A percentile compares a stretch with the other conserved stretches of the same genome.
These are phyloP conservation scores for Microplitis mediator DNA, from an alignment of 1,140 invertebrate genomes.

Conservation along the genomic window DNA sequence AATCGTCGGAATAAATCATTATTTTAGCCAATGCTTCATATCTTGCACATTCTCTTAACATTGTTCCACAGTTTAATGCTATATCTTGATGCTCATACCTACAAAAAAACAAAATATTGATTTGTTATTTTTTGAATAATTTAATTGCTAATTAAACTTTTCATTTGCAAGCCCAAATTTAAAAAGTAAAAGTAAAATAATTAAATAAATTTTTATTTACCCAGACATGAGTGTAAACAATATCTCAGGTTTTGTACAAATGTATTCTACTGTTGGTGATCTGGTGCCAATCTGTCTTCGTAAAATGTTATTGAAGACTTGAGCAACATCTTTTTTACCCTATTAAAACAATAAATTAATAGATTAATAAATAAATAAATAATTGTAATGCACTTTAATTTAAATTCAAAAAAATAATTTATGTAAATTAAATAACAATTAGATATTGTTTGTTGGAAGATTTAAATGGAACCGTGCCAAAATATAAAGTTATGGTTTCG, in stretches of 20 bases:
- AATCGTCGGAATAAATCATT: conserved; percentile 95
- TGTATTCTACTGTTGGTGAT: conserved; percentile 98
- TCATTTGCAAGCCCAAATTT: conserved; percentile 6
- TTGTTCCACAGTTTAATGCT: conserved; percentile 98
- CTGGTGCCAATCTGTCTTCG: conserved; percentile 96
- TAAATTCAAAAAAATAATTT: background rate
- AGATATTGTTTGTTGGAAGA: no score
- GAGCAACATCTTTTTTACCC: conserved; percentile 99
- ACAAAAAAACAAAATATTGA: conserved; percentile 43
- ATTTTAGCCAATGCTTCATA: conserved; percentile 98
- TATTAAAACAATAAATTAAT: conserved; percentile 44
- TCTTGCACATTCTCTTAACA: conserved; percentile 97
- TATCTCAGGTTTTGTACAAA: conserved; percentile 97
- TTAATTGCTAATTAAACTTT: conserved; percentile 2
- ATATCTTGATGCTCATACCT: conserved; percentile 99
- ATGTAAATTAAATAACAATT: no score
- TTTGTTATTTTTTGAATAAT: conserved; percentile 7
- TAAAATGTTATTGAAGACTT: conserved; percentile 99
- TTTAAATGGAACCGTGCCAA: no score
- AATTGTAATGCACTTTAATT: background rate
- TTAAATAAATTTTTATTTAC: conserved; percentile 64
- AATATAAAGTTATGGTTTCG: no score
- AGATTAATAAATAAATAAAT: conserved; percentile 26
- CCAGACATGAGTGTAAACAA: conserved; percentile 95
- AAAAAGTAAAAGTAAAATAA: conserved; percentile 2